Evolutionary conservation across 53 echinoderm and acorn worm genomes (phyloP), one percentile per base, ranked within the genome.

Genomic region (Crossaster papposus): DNA sequence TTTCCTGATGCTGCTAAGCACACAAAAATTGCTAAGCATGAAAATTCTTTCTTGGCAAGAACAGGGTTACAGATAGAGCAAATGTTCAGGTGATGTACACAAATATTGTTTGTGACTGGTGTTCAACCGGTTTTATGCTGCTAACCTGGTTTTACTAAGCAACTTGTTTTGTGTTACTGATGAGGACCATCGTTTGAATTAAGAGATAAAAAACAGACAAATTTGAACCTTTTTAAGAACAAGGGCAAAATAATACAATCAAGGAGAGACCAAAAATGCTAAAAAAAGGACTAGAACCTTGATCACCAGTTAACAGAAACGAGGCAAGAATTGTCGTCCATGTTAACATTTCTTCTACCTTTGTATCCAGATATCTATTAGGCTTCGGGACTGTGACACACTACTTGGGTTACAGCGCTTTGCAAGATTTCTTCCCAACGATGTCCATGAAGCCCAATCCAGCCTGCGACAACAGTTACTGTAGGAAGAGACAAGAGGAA

Each of bases 361-460:
- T 32, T 53, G 20, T 22, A 13, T 82, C 23, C 80, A 98, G 98
- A 51, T 98, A 98, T 80, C 92, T 96, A 3, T 64, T 98, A 81
- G 94, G 89, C n/a, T 98, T 98, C 91, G 98, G 98, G 36, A 65
- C 88, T 10, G 98, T 98, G 14, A 98, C 95, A 28, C 94, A 98
- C 77, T 98, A 98, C 51, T 70, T 96, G 20, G 98, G 98, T 23
- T 98, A 98, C 89, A 98, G 96, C 53, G 98, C 98, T 64, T 92
- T 98, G 18, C 88, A 83, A 86, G 98, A 98, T 83, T 98, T 98
- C 92, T 98, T 98, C 85, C 98, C 98, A 17, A 98, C 95, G 33
- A 98, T 98, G 98, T 82, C 94, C 36, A 92, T 98, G 96, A 96
- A 96, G 93, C 98, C 98, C 22, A 98, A 98, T 76, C 83, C 93